Percentiles rank a stretch among this genome's conserved stretches.
Evolutionary conservation across 2,113 vertebrate genomes (phyloP).

Genomic region (Gavia stellata): DNA sequence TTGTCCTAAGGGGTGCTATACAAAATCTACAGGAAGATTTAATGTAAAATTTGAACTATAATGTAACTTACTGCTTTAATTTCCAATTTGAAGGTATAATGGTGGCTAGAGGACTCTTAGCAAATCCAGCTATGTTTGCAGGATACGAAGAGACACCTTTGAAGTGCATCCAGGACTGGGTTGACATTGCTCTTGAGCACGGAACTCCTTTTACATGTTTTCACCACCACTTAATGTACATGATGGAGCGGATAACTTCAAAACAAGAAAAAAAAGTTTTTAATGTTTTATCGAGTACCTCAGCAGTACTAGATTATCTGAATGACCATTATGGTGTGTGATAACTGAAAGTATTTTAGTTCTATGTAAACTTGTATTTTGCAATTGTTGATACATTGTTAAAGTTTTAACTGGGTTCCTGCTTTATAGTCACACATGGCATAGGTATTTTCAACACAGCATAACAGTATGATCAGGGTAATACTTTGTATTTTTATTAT

Average conservation of each 20-base stretch:
- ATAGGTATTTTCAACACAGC: neutral
- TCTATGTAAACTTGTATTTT: neutral
- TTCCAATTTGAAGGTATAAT: conserved; percentile 82
- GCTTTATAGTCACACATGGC: neutral
- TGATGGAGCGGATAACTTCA: conserved; percentile 94
- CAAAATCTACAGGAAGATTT: neutral
- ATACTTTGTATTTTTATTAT: neutral
- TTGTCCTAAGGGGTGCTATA: neutral
- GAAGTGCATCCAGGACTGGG: conserved; percentile 94
- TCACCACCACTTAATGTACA: conserved; percentile 97
- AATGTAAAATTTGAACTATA: neutral
- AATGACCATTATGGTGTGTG: conserved; percentile 78
- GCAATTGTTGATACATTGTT: neutral
- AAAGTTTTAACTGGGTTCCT: neutral
- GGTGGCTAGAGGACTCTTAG: conserved; percentile 89
- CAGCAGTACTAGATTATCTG: conserved; percentile 92
- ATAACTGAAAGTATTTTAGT: neutral
- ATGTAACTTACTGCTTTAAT: conserved; percentile 7
- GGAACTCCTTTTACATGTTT: conserved; percentile 94
- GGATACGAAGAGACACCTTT: conserved; percentile 91
- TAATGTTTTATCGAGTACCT: conserved; percentile 91
- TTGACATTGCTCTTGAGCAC: conserved; percentile 86
- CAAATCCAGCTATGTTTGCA: conserved; percentile 94
- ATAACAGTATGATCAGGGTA: neutral
- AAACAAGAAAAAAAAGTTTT: conserved; percentile 92